These are phyloP conservation scores for Lissonota sp. DNA, from an alignment of 2,888 invertebrate genomes.

Conservation along the genomic window DNA sequence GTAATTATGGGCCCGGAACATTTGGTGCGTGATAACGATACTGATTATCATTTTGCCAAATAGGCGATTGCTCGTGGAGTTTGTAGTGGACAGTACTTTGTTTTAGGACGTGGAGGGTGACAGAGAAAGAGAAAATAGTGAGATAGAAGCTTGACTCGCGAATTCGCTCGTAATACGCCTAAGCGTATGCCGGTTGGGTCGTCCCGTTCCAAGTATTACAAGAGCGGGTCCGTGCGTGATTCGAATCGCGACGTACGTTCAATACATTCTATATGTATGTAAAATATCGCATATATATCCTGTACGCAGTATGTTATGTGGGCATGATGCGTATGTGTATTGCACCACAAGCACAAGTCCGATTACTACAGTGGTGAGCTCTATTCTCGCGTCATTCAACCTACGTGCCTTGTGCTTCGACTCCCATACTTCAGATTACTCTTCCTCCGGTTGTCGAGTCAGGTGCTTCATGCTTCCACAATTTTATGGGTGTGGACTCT, in stretches of 20 bases:
- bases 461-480: constrained; percentile 49
- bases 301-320: neutral
- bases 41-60: neutral
- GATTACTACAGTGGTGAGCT: constrained; percentile 16
- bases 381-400: constrained; percentile 55
- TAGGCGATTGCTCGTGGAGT: neutral
- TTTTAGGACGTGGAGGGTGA: constrained; percentile 3
- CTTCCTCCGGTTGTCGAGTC: constrained; percentile 59
- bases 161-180: constrained; percentile 59
- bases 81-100: neutral
- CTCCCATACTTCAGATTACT: constrained; percentile 55
- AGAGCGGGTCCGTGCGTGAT: constrained; percentile 74
- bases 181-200: constrained; percentile 70
- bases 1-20: neutral
- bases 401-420: constrained; percentile 53
- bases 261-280: constrained; percentile 31
- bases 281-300: neutral
- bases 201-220: constrained; percentile 78
- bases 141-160: constrained; percentile 50
- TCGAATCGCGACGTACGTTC: constrained; percentile 67
- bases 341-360: neutral
- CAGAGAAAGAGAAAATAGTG: constrained; percentile 24
- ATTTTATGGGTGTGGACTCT: constrained; percentile 69
- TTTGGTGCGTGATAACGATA: neutral
- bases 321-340: constrained; percentile 1